A percentile compares a stretch with the other conserved stretches of the same genome.
Conservation (phyloP, 2,113 vertebrate genomes). For the Sinocyclocheilus anophthalmus region DNA sequence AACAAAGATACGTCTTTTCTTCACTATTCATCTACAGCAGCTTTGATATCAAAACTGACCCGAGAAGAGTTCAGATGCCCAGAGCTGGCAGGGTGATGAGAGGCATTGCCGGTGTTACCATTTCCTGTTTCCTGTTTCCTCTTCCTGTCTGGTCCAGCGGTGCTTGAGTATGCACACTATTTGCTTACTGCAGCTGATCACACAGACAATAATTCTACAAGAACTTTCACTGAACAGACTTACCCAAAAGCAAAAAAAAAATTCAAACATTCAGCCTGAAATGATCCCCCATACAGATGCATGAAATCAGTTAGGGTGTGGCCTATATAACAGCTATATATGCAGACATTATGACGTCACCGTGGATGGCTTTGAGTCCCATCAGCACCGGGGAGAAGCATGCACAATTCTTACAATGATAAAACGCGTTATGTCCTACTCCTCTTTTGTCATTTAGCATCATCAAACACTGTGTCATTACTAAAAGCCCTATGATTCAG, state of each 20-base stretch:
- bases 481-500: slow-evolving; percentile 35
- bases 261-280: background rate
- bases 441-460: background rate
- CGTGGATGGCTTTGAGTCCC: slow-evolving; percentile 29
- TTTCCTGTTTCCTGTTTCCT: background rate
- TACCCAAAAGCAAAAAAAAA: background rate
- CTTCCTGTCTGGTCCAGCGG: background rate
- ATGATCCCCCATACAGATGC: background rate
- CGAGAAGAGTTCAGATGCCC: background rate
- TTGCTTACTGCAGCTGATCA: slow-evolving; percentile 52
- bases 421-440: slow-evolving; percentile 5
- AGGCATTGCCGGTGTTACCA: background rate
- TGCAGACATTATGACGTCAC: background rate
- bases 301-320: background rate
- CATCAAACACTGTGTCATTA: slow-evolving; percentile 14
- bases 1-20: slow-evolving; percentile 20
- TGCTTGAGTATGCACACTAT: slow-evolving; percentile 10
- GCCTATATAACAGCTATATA: slow-evolving; percentile 9
- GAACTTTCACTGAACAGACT: slow-evolving; percentile 35
- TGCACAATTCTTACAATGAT: background rate
- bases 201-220: slow-evolving; percentile 51
- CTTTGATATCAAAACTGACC: background rate
- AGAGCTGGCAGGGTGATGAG: background rate
- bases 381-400: background rate
- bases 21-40: background rate